Evolutionary conservation across 2,888 invertebrate genomes (phyloP).

Genomic region (Bombyx huttoni): DNA sequence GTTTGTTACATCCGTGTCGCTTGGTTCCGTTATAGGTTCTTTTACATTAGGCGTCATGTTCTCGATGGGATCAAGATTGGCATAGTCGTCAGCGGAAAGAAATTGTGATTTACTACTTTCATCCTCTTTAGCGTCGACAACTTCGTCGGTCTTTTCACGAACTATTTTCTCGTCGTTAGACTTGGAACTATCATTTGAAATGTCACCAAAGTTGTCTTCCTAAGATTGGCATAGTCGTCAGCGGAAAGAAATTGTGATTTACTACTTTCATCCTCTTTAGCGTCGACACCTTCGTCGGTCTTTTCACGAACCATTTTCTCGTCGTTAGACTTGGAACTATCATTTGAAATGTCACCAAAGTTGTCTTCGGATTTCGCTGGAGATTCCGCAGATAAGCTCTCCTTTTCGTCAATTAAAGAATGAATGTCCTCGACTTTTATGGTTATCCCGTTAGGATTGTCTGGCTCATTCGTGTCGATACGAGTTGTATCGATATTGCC

Average conservation of each 20-base stretch:
- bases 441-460: not conserved
- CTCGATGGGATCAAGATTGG: too few relatives aligned
- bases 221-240: too few relatives aligned
- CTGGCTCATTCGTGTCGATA: not conserved
- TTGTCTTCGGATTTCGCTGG: conserved; percentile 51
- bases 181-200: conserved; percentile 48
- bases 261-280: not conserved
- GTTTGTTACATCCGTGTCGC: not conserved
- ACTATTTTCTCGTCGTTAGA: conserved; percentile 17
- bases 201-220: conserved; percentile 53
- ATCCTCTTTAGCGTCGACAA: not conserved
- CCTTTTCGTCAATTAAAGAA: conserved; percentile 15
- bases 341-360: conserved; percentile 48
- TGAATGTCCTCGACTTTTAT: conserved; percentile 4
- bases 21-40: not conserved
- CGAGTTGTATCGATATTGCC: not conserved
- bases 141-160: conserved; percentile 5
- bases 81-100: too few relatives aligned
- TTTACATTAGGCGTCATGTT: too few relatives aligned
- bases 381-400: conserved; percentile 25
- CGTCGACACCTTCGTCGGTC: conserved; percentile 2
- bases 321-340: conserved; percentile 37
- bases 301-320: conserved; percentile 9
- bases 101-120: not conserved
- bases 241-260: too few relatives aligned